A percentile compares a stretch with the other conserved stretches of the same genome.
These are phyloP conservation scores for Andrena chrysosceles DNA, from an alignment of 2,888 invertebrate species.

Conservation along the genomic window DNA sequence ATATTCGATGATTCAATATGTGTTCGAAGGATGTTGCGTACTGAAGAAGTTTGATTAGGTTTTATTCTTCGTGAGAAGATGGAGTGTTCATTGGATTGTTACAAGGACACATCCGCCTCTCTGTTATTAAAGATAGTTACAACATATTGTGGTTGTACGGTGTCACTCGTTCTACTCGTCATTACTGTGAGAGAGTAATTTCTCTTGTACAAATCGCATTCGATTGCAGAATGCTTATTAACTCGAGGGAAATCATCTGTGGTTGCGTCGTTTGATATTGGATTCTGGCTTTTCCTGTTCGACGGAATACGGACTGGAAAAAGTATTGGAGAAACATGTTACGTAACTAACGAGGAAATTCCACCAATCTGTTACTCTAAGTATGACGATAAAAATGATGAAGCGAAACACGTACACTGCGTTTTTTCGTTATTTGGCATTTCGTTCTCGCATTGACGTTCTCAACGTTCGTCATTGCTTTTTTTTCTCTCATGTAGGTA, in stretches of 20 bases:
- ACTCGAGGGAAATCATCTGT: slow-evolving; percentile 1
- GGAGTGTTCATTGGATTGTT: background rate
- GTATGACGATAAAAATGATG: background rate
- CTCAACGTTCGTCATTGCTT: slow-evolving; percentile 12
- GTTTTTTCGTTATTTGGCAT: background rate
- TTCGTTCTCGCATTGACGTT: background rate
- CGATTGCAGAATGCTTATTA: slow-evolving; percentile 25
- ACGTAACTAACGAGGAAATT: slow-evolving; percentile 34
- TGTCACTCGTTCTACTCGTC: slow-evolving; percentile 12
- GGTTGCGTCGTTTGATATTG: background rate
- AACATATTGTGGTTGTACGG: background rate
- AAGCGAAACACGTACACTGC: background rate
- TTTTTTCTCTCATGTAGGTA: slow-evolving; percentile 4
- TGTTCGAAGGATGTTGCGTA: background rate
- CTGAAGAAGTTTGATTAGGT: background rate
- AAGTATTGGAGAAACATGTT: slow-evolving; percentile 28
- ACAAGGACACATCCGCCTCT: background rate
- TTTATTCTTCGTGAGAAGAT: background rate
- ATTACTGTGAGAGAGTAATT: slow-evolving; percentile 5
- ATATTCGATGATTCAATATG: too few relatives aligned
- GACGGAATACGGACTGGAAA: slow-evolving; percentile 22
- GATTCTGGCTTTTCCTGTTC: slow-evolving; percentile 24
- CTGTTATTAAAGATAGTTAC: background rate
- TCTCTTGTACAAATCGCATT: slow-evolving; percentile 12
- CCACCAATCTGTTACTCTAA: slow-evolving; percentile 2